phyloP scores from a whole-genome alignment of 1,140 invertebrate species.

The Scylla paramamosain region DNA sequence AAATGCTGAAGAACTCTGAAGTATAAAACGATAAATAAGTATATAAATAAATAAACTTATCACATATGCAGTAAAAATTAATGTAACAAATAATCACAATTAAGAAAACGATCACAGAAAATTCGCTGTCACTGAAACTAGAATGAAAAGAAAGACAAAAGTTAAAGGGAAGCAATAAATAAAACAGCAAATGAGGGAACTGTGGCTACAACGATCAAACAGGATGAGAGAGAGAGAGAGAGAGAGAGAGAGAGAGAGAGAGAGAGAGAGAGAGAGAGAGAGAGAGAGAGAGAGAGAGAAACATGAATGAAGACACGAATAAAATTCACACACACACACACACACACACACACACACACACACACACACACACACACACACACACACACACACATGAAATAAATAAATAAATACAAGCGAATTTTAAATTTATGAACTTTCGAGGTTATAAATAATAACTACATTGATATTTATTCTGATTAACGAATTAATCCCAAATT shows the following conservation, averaged over 20 bases:
- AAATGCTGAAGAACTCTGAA: no score
- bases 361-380: neutral
- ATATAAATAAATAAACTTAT: no score
- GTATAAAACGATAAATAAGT: no score
- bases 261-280: neutral
- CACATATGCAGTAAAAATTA: no score
- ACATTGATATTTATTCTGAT: no score
- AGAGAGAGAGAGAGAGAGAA: neutral
- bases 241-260: neutral
- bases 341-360: slow-evolving; percentile 5
- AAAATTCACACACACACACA: neutral
- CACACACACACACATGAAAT: neutral
- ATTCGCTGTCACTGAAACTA: no score
- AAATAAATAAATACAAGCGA: neutral
- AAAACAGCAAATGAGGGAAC: neutral
- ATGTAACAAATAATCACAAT: no score
- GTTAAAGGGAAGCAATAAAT: neutral
- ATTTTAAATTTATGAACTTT: neutral
- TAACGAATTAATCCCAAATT: no score
- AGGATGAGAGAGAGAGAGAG: neutral
- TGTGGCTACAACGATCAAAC: neutral
- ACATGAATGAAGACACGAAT: neutral
- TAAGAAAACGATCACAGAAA: no score
- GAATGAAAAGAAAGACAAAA: no score
- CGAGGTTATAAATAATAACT: no score